phyloP scores from a whole-genome alignment of 2,888 invertebrate species.

The Lydus trimaculatus region DNA sequence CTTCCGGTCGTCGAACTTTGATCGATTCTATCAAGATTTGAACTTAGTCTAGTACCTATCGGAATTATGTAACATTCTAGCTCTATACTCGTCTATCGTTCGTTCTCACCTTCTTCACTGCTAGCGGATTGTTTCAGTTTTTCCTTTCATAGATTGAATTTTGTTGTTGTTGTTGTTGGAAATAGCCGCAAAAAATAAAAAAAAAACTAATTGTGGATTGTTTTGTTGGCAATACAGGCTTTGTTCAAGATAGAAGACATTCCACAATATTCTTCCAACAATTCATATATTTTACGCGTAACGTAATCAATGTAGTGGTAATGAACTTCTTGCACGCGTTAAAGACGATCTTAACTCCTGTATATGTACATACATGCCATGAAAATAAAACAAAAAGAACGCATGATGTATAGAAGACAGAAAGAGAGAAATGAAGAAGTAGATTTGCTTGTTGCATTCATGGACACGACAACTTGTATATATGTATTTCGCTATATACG shows the following conservation, averaged over 20 bases:
- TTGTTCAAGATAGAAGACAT: conserved; percentile 18
- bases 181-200: background rate
- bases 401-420: too few species aligned
- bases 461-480: conserved; percentile 17
- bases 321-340: conserved; percentile 44
- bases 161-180: too few species aligned
- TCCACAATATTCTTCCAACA: conserved; percentile 22
- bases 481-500: background rate
- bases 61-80: conserved; percentile 6
- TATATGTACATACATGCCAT: background rate
- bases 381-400: background rate
- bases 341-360: conserved; percentile 34
- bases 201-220: background rate
- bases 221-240: background rate
- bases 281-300: conserved; percentile 31
- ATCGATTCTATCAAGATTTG: conserved; percentile 10
- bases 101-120: too few species aligned
- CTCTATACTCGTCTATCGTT: background rate
- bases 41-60: background rate
- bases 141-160: background rate
- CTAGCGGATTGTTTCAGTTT: background rate
- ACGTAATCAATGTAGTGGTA: conserved; percentile 46
- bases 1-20: conserved; percentile 15
- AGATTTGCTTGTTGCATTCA: conserved; percentile 25
- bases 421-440: conserved; percentile 8